Evolutionary conservation across 2,797 vertebrate genomes (phyloP), one percentile per base, ranked within the genome.

Genomic region (Schizopygopsis pylzovi): DNA sequence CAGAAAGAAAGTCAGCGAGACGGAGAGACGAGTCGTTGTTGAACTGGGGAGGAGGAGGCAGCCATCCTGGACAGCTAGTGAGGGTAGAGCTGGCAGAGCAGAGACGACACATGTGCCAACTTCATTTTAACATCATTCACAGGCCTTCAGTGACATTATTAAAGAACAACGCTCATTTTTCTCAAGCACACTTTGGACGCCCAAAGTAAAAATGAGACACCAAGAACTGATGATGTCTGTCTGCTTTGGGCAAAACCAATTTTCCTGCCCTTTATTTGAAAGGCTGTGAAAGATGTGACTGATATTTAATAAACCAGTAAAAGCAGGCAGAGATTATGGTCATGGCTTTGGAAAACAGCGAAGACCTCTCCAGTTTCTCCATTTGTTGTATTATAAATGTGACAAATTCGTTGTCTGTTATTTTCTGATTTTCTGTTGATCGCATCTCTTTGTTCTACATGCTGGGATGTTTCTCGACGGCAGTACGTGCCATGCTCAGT

Each of bases 91-190:
- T 94, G 93, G 93, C 92, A 90, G 89, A 49, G 25, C 4, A 1
- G 13, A 25, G 84, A 81, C 68, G 41, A 63, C 47, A 28, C 1
- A 54, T 78, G 83, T 79, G 92, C 93, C 92, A 94, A 92, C 86
- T 85, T 91, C 89, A 89, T 89, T 78, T 90, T 93, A 93, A 95
- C 87, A 92, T 93, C 90, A 94, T 95, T 94, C 92, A 92, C 94
- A 95, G 95, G 92, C 91, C 88, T 88, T 37, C 89, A 70, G 87
- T 92, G 91, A 93, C 92, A 92, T 93, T 93, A 92, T 92, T 91
- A 92, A 90, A 89, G 75, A 89, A 85, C 75, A 92, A 89, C 85
- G 81, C 84, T 75, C 88, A 68, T 80, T 91, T 91, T 90, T 85
- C 28, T 85, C 86, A 88, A 89, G 86, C 49, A n/a, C 73, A 86